Percentiles rank a stretch among this genome's conserved stretches.
These are phyloP conservation scores for Ophiothrix spiculata DNA, from an alignment of 35 echinoderm and acorn worm genomes.

Conservation along the genomic window DNA sequence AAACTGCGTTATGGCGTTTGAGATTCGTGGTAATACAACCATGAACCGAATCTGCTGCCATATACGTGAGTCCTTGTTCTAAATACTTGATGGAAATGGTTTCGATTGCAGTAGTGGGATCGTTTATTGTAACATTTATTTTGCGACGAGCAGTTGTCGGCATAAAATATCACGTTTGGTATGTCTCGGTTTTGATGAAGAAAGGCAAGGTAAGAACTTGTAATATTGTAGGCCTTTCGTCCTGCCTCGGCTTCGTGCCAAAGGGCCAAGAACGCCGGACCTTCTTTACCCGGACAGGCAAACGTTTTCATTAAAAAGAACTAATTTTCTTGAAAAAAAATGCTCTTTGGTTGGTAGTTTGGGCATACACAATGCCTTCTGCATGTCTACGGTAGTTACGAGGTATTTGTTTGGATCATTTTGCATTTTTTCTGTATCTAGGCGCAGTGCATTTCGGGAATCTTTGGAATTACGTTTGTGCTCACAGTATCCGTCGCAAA, in stretches of 20 bases:
- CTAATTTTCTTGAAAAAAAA: constrained; percentile 40
- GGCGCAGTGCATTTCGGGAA: neutral
- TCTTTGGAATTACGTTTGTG: neutral
- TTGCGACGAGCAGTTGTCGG: constrained; percentile 40
- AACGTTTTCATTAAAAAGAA: constrained; percentile 55
- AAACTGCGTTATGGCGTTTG: constrained; percentile 15
- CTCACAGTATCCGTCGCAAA: neutral
- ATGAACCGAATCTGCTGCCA: constrained; percentile 45
- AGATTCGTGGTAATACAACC: constrained; percentile 31
- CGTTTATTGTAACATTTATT: constrained; percentile 44
- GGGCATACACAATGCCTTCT: constrained; percentile 33
- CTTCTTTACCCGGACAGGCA: constrained; percentile 43
- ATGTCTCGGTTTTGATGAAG: constrained; percentile 23
- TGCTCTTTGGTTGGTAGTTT: constrained; percentile 42
- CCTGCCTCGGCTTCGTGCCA: constrained; percentile 65
- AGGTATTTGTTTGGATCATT: neutral
- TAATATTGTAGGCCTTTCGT: constrained; percentile 42
- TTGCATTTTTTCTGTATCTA: neutral
- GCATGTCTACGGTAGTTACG: constrained; percentile 46
- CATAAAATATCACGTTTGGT: constrained; percentile 12
- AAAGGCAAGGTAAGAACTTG: constrained; percentile 31
- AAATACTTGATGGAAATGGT: constrained; percentile 51
- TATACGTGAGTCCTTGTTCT: constrained; percentile 34
- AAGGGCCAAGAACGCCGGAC: constrained; percentile 2
- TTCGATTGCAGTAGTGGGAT: constrained; percentile 24